Conservation (phyloP, 2,113 vertebrate species). For the Regulus satrapa region DNA sequence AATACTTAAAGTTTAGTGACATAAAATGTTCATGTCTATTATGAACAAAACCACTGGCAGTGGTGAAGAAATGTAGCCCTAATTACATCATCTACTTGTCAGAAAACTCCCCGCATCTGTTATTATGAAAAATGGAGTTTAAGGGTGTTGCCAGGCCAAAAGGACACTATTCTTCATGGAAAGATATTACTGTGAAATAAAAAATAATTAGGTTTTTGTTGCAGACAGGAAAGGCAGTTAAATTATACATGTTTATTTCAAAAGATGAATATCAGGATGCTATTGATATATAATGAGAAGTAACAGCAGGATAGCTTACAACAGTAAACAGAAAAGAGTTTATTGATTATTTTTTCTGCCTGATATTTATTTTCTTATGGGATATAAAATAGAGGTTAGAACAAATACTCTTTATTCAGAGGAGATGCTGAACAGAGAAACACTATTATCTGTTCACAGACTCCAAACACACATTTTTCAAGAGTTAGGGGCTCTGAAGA, state of each 20-base stretch:
- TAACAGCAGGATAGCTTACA: not conserved
- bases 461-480: not conserved
- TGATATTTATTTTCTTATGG: not conserved
- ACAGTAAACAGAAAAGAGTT: not conserved
- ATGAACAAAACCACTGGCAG: not conserved
- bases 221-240: not conserved
- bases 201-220: slow-evolving; percentile 10
- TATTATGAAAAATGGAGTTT: slow-evolving; percentile 13
- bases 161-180: not conserved
- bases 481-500: not conserved
- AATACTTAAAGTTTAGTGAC: slow-evolving; percentile 24
- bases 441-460: not conserved
- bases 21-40: not conserved
- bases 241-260: slow-evolving; percentile 3
- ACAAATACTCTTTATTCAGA: not conserved
- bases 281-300: not conserved
- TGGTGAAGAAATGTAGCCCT: not conserved
- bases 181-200: not conserved
- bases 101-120: not conserved
- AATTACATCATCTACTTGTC: slow-evolving; percentile 27
- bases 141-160: not conserved
- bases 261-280: not conserved
- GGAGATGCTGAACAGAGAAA: not conserved
- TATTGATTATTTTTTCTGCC: slow-evolving; percentile 7
- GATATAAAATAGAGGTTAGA: not conserved